phyloP scores from a whole-genome alignment of 1,140 invertebrate species.

The Cydia pomonella region DNA sequence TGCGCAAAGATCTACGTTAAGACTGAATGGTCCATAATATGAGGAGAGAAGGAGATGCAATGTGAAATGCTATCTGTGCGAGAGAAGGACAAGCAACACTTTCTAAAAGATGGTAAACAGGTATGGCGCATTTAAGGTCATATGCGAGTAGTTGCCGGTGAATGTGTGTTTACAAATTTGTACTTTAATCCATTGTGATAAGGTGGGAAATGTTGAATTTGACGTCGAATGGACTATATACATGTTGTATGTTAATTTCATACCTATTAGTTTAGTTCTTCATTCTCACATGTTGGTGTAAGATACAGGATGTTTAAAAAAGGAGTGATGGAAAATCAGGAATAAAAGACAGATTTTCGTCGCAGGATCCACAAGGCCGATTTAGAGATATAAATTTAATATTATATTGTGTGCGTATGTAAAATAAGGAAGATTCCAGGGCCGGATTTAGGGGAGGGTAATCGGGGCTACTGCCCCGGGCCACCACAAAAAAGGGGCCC shows the following conservation, averaged over 20 bases:
- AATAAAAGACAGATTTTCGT: too few relatives aligned
- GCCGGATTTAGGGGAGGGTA: too few relatives aligned
- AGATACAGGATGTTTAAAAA: too few relatives aligned
- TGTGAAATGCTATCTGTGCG: constrained; percentile 8
- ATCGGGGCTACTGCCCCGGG: too few relatives aligned
- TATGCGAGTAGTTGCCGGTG: constrained; percentile 43
- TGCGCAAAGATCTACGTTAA: constrained; percentile 41
- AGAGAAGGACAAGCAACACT: constrained; percentile 56
- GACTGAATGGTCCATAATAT: constrained; percentile 38
- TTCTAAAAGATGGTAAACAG: constrained; percentile 62
- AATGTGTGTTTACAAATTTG: background rate
- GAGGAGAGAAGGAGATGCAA: constrained; percentile 45
- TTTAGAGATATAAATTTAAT: too few relatives aligned
- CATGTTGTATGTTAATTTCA: background rate
- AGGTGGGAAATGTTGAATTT: background rate
- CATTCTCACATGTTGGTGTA: too few relatives aligned
- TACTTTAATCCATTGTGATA: background rate
- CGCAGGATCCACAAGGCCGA: too few relatives aligned
- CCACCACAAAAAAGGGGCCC: too few relatives aligned
- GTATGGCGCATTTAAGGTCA: constrained; percentile 68
- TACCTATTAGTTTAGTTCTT: too few relatives aligned
- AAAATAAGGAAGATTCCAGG: too few relatives aligned
- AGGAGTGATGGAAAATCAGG: too few relatives aligned
- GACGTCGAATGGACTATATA: background rate
- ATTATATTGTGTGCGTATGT: too few relatives aligned